A percentile compares a stretch with the other conserved stretches of the same genome.
Evolutionary conservation across 2,113 vertebrate genomes (phyloP).

Genomic region (Pollachius pollachius): DNA sequence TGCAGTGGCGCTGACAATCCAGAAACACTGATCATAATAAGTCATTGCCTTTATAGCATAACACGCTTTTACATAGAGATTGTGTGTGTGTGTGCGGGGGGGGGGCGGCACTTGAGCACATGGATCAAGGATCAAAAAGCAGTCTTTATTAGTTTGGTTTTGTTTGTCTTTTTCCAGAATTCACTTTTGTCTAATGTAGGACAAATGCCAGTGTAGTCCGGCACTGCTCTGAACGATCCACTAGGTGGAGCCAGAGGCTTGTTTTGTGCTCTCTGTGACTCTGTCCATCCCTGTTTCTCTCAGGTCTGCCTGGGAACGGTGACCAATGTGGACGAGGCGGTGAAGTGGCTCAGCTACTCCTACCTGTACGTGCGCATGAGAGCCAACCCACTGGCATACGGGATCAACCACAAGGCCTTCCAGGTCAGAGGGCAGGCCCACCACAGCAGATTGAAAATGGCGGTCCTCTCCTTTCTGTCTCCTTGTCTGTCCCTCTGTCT

Average conservation of each 20-base stretch:
- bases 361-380: conserved; percentile 98
- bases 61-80: not conserved
- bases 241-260: conserved; percentile 54
- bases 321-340: conserved; percentile 96
- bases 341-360: conserved; percentile 98
- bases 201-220: conserved; percentile 5
- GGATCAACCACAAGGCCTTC: conserved; percentile 93
- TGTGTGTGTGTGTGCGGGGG: not conserved
- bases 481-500: not conserved
- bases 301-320: conserved; percentile 94
- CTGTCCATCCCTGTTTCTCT: not conserved
- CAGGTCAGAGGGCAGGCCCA: conserved; percentile 75
- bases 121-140: too few relatives aligned
- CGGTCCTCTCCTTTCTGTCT: conserved; percentile 4
- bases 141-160: too few relatives aligned
- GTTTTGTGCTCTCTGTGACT: not conserved
- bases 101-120: too few relatives aligned
- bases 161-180: too few relatives aligned
- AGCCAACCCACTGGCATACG: conserved; percentile 95
- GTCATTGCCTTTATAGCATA: not conserved
- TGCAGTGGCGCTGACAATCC: too few relatives aligned
- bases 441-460: not conserved
- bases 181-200: too few relatives aligned
- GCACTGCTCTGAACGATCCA: conserved; percentile 25
- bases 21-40: too few relatives aligned